phyloP scores from a whole-genome alignment of 2,113 vertebrate genomes.

The Xyliphius kryptos region DNA sequence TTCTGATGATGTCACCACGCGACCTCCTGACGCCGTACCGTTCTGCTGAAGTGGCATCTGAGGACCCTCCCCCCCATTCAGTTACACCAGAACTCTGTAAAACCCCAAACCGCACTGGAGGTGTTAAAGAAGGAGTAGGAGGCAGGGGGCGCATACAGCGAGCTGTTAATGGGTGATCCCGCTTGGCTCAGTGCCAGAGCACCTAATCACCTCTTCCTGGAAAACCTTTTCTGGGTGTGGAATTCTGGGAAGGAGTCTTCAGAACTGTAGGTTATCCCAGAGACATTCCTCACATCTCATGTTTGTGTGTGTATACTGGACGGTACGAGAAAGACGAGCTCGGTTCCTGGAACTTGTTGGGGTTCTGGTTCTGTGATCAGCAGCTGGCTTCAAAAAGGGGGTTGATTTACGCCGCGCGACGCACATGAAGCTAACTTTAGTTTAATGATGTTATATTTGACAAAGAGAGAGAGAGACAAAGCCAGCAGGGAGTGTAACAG shows the following conservation, averaged over 20 bases:
- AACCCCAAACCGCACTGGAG: no score
- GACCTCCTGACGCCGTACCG: no score
- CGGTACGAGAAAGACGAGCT: slow-evolving; percentile 32
- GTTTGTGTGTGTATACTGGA: slow-evolving; percentile 3
- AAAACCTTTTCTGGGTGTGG: slow-evolving; percentile 41
- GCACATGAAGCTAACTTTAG: no score
- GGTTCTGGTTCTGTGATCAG: slow-evolving; percentile 14
- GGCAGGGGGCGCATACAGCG: background rate
- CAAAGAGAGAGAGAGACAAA: no score
- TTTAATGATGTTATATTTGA: no score
- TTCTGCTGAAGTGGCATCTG: no score
- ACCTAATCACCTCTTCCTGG: slow-evolving; percentile 44
- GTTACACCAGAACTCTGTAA: no score
- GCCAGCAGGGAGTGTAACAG: no score
- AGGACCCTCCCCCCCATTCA: no score
- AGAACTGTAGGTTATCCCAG: slow-evolving; percentile 40
- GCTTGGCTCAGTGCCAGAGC: slow-evolving; percentile 38
- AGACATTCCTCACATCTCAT: slow-evolving; percentile 43
- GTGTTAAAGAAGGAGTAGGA: background rate
- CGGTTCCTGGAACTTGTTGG: slow-evolving; percentile 33
- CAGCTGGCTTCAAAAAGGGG: slow-evolving; percentile 8
- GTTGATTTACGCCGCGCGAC: no score
- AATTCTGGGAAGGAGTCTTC: slow-evolving; percentile 40
- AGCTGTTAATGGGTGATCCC: slow-evolving; percentile 23
- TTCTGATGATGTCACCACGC: no score